Evolutionary conservation across 2,797 vertebrate species (phyloP).

Genomic region (Uromys caudimaculatus): DNA sequence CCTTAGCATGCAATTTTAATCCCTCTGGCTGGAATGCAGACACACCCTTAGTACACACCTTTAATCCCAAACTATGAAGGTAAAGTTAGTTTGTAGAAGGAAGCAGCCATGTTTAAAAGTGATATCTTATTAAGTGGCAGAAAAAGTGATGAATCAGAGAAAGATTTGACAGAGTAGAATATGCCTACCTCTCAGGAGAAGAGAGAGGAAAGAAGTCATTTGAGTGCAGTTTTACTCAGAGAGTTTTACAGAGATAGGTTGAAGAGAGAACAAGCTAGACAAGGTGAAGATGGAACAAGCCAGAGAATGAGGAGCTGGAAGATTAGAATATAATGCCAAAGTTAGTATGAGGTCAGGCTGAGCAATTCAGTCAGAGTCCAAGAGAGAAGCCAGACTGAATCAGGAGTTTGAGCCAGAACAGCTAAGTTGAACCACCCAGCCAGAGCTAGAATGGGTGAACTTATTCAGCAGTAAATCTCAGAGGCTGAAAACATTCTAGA

Average conservation of each 20-base stretch:
- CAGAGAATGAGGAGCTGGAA: neutral
- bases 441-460: neutral
- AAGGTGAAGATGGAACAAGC: neutral
- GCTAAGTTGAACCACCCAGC: neutral
- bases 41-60: neutral
- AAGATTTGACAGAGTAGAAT: neutral
- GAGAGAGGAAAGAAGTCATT: neutral
- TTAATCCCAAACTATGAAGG: neutral
- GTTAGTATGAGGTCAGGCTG: neutral
- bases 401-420: neutral
- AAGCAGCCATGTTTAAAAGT: neutral
- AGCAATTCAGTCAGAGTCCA: neutral
- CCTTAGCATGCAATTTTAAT: neutral
- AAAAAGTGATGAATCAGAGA: neutral
- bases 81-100: neutral
- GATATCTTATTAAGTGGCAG: neutral
- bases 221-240: neutral
- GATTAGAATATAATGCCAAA: neutral
- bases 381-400: neutral
- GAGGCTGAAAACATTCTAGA: neutral
- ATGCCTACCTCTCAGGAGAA: neutral
- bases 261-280: neutral
- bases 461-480: neutral
- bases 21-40: neutral
- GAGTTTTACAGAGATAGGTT: neutral